Conservation (phyloP, 2,113 vertebrate species). For the Cariama cristata region DNA sequence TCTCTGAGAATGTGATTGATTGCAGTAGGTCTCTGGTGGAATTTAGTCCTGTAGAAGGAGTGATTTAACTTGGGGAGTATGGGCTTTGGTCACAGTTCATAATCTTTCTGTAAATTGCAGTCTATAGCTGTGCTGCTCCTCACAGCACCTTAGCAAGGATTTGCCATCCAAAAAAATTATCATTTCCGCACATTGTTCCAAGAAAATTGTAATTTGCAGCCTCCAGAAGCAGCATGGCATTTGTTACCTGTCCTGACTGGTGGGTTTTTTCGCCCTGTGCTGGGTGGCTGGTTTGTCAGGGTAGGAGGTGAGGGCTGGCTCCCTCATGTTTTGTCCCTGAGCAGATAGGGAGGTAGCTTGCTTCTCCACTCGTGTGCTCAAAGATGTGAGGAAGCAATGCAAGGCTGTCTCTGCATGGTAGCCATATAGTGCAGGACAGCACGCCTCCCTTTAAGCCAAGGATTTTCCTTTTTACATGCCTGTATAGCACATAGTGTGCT, state of each 20-base stretch:
- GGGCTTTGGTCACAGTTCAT: background rate
- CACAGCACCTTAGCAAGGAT: background rate
- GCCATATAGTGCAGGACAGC: background rate
- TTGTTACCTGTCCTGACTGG: background rate
- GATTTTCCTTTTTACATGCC: background rate
- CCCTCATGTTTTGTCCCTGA: background rate
- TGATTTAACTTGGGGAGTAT: background rate
- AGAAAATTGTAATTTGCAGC: background rate
- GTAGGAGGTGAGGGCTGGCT: background rate
- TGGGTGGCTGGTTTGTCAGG: background rate
- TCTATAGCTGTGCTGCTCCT: background rate
- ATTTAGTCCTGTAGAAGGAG: background rate
- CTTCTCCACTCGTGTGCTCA: accelerated
- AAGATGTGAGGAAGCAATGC: background rate
- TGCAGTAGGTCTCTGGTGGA: background rate
- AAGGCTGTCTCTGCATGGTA: background rate
- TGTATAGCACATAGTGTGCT: background rate
- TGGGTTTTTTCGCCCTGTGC: accelerated
- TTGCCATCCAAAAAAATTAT: background rate
- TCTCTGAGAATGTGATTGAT: background rate
- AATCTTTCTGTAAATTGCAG: background rate
- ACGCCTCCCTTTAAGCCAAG: background rate
- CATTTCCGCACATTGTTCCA: background rate
- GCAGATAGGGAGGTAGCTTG: background rate
- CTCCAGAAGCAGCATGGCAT: background rate